Percentiles rank a stretch among this genome's conserved stretches.
These are phyloP conservation scores for Esox niger DNA, from an alignment of 2,113 vertebrate genomes.

Conservation along the genomic window DNA sequence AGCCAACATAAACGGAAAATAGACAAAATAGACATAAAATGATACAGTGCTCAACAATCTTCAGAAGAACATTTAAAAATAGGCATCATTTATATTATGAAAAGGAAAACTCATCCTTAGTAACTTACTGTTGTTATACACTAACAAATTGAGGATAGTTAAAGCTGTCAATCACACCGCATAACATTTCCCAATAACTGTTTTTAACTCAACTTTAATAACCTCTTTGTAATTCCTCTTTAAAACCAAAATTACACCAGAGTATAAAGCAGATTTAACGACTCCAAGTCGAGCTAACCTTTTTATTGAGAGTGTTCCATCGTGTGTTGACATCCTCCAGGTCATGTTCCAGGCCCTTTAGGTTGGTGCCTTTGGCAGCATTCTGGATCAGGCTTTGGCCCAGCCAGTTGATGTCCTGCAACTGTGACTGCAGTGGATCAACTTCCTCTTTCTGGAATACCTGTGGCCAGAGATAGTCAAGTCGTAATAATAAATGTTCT, in stretches of 20 bases:
- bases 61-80: constrained; percentile 39
- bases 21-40: too few species aligned
- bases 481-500: neutral
- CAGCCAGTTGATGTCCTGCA: constrained; percentile 89
- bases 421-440: constrained; percentile 85
- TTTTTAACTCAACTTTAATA: neutral
- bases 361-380: constrained; percentile 83
- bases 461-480: constrained; percentile 61
- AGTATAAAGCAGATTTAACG: neutral
- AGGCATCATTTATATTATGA: constrained; percentile 25
- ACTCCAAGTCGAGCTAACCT: constrained; percentile 70
- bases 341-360: constrained; percentile 83
- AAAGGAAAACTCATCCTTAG: too few species aligned
- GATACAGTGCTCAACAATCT: constrained; percentile 95
- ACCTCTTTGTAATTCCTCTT: neutral
- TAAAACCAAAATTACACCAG: neutral
- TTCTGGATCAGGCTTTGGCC: constrained; percentile 95
- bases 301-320: constrained; percentile 97
- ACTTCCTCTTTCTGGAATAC: constrained; percentile 94
- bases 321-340: constrained; percentile 83
- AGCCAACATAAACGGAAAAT: neutral
- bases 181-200: constrained; percentile 3
- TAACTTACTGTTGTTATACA: too few species aligned
- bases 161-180: neutral
- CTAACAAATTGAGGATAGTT: too few species aligned